These are phyloP conservation scores for Drosophila vallismaia DNA, from an alignment of 2,888 invertebrate genomes.

Conservation along the genomic window DNA sequence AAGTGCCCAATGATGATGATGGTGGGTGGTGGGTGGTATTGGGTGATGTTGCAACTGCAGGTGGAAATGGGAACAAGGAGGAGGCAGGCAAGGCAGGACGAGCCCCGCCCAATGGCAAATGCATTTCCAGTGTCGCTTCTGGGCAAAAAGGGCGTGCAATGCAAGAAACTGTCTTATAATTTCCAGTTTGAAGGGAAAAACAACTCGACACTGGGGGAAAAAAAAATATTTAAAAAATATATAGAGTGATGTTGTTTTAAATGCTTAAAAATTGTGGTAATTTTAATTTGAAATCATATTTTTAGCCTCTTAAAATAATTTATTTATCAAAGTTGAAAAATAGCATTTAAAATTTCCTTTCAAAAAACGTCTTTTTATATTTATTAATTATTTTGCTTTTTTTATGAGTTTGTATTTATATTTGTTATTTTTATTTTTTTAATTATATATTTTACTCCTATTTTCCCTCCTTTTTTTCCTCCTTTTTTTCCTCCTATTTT, in stretches of 20 bases:
- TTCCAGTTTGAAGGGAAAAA: not conserved
- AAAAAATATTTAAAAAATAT: not conserved
- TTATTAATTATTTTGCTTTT: not conserved
- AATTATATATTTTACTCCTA: not conserved
- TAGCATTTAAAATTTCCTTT: no score
- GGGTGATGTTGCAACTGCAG: not conserved
- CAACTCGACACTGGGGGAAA: not conserved
- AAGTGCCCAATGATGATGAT: constrained; percentile 31
- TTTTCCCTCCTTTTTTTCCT: not conserved
- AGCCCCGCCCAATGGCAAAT: constrained; percentile 46
- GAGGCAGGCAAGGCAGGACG: not conserved
- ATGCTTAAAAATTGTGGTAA: no score
- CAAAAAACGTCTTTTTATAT: not conserved
- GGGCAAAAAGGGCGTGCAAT: not conserved
- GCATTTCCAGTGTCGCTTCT: constrained; percentile 47
- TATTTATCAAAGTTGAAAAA: no score
- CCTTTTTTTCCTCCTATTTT: no score
- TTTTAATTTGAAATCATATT: no score
- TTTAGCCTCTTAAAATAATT: no score
- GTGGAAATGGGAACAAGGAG: constrained; percentile 1
- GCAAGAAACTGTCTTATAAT: constrained; percentile 44
- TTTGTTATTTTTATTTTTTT: no score
- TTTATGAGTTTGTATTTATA: no score
- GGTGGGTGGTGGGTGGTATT: constrained; percentile 1
- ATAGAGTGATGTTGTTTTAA: not conserved